These are phyloP conservation scores for Alfaro cultratus DNA, from an alignment of 2,797 vertebrate genomes.

Conservation along the genomic window DNA sequence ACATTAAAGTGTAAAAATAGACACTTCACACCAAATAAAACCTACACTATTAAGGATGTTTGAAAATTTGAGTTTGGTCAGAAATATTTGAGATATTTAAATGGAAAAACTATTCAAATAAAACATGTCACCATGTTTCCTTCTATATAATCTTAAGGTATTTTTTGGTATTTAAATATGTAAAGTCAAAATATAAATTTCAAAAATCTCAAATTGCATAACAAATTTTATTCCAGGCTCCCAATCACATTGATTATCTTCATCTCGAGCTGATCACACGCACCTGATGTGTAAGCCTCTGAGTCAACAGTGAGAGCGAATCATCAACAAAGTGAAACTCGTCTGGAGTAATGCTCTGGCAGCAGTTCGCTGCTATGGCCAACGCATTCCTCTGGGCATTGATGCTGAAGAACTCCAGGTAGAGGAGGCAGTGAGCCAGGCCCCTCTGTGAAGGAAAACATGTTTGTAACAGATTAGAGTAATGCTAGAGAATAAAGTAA, in stretches of 20 bases:
- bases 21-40: too few relatives aligned
- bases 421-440: conserved; percentile 95
- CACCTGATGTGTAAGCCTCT: conserved; percentile 99
- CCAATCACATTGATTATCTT: background rate
- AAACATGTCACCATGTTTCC: background rate
- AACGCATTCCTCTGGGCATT: conserved; percentile 99
- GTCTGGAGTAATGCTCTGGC: conserved; percentile 98
- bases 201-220: too few relatives aligned
- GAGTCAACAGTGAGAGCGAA: conserved; percentile 95
- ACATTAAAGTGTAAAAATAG: background rate
- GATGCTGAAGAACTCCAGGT: conserved; percentile 99
- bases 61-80: background rate
- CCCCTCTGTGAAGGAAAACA: conserved; percentile 82
- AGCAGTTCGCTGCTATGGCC: conserved; percentile 99
- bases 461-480: background rate
- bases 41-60: background rate
- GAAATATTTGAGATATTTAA: background rate
- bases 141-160: background rate
- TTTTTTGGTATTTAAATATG: background rate
- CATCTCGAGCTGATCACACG: background rate
- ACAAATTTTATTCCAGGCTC: background rate
- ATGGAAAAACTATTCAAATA: background rate
- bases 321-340: conserved; percentile 99
- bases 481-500: background rate
- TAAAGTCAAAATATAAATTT: background rate